Evolutionary conservation across 2,888 invertebrate genomes (phyloP).

Genomic region (Tipula vernalis): DNA sequence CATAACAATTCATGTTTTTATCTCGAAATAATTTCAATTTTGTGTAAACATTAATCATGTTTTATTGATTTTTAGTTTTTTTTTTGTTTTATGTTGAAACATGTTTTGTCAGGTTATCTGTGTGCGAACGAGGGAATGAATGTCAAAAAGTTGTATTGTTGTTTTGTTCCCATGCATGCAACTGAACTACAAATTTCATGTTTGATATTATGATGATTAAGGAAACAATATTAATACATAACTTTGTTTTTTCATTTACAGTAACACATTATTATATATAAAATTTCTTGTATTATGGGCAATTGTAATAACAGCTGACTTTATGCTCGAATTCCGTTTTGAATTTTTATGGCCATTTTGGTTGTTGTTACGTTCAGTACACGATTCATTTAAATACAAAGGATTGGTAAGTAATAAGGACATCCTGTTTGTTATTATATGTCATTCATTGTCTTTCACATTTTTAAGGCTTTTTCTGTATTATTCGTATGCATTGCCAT

Average conservation of each 20-base stretch:
- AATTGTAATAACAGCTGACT: conserved; percentile 87
- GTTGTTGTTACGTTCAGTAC: conserved; percentile 87
- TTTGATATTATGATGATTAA: neutral
- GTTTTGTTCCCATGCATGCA: neutral
- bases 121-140: neutral
- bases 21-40: neutral
- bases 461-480: conserved; percentile 81
- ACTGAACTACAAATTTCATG: neutral
- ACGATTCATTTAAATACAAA: conserved; percentile 96
- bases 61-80: neutral
- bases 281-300: conserved; percentile 94
- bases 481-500: conserved; percentile 97
- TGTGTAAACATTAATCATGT: neutral
- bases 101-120: neutral
- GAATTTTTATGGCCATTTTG: conserved; percentile 99
- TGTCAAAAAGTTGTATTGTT: neutral
- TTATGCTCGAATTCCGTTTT: conserved; percentile 95
- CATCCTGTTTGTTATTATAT: conserved; percentile 7
- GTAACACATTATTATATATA: conserved; percentile 85
- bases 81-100: neutral
- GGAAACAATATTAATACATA: neutral
- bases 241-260: conserved; percentile 31
- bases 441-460: neutral
- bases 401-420: conserved; percentile 64
- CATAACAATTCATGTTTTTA: neutral